Base-by-base conservation (phyloP, 2,888 invertebrate genomes). In the Orthonevra nobilis region DNA sequence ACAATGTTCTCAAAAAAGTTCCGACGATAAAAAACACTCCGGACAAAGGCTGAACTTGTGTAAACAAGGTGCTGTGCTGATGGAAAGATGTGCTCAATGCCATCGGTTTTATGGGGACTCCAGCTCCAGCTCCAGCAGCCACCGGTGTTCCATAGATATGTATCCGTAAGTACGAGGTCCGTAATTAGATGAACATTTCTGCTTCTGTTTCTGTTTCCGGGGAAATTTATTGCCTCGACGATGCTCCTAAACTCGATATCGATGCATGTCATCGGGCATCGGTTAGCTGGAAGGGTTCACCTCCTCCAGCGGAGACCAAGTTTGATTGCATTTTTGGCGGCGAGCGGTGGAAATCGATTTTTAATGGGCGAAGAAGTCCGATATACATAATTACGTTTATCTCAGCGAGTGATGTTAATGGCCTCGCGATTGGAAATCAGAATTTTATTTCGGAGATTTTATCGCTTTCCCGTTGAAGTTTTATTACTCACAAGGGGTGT, bases 321-420 rank as follows among this genome's bases (percentile, higher is more conserved):
- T 20, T 77, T 77, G 72, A 77, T 77, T 77, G 72, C 72, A 72
- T 72, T 72, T 50, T 64, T 52, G 77, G 72, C 72, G 64, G 64
- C 77, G 52, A 60, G 58, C 56, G 52, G 34, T 60, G 64, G 46
- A 72, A 72, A 77, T 77, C 77, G 77, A 64, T 77, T 77, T 77
- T 77, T 77, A 77, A 77, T 77, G 64, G 64, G 40, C 50, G 50
- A 61, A 77, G 52, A 72, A 54, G 72, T 77, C 77, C 64, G 64
- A 66, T 72, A 72, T n/a, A n/a, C n/a, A n/a, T 77, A 72, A 77
- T 77, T 77, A 77, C 40, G 52, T 52, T 36, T 70, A 64, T 70
- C 70, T 58, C 54, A 28, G 70, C 32, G 15, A 64, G 36, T 34
- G 64, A 77, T 64, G 63, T 77, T 77, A 77, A 77, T 77, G 77